phyloP scores from a whole-genome alignment of 2,797 vertebrate genomes.

The Channallabes apus region DNA sequence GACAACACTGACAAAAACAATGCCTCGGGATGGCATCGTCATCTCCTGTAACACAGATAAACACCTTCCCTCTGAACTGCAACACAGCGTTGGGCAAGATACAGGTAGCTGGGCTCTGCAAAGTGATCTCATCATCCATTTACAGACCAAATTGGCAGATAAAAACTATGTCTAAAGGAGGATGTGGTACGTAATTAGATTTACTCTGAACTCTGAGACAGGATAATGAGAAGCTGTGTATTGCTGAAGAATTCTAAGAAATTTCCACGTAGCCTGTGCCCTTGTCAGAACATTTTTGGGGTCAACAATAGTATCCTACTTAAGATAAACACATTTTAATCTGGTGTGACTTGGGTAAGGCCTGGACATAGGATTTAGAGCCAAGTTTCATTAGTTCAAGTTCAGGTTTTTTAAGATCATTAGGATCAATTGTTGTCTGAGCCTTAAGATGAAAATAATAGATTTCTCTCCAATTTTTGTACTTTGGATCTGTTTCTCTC shows the following conservation, averaged over 20 bases:
- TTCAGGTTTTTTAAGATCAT: too few relatives aligned
- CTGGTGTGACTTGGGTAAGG: background rate
- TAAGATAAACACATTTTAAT: conserved; percentile 6
- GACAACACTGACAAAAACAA: conserved; percentile 26
- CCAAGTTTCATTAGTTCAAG: too few relatives aligned
- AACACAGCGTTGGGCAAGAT: conserved; percentile 14
- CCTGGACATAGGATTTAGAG: background rate
- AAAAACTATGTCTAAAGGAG: conserved; percentile 20
- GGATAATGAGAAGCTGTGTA: conserved; percentile 11
- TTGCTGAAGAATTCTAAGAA: background rate
- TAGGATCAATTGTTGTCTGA: background rate
- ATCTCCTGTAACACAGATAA: conserved; percentile 35
- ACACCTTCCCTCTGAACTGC: conserved; percentile 25
- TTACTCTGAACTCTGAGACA: background rate
- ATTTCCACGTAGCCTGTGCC: background rate
- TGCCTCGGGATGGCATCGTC: conserved; percentile 23
- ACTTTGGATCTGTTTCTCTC: conserved; percentile 9
- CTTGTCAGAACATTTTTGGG: background rate
- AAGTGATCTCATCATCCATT: conserved; percentile 25
- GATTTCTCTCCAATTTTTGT: background rate
- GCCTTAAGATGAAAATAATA: background rate
- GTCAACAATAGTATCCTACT: background rate
- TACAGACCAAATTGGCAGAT: conserved; percentile 5
- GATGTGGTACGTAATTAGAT: background rate
- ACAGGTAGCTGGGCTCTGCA: background rate